phyloP scores from a whole-genome alignment of 2,797 vertebrate genomes.

The Danio jaintianensis region DNA sequence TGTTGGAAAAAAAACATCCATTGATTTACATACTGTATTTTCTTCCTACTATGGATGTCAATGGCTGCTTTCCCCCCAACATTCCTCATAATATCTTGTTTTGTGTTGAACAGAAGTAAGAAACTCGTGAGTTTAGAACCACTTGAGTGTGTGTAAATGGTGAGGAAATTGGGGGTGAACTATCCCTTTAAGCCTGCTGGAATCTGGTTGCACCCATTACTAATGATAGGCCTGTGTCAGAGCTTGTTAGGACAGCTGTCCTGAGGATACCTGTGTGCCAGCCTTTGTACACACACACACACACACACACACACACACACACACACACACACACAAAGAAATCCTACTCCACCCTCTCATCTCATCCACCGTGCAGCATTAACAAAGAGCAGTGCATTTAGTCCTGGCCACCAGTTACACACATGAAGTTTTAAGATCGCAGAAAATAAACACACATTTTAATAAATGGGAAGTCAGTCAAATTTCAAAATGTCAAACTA shows the following conservation, averaged over 20 bases:
- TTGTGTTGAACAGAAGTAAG: too few relatives aligned
- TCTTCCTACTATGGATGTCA: too few relatives aligned
- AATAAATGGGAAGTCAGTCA: too few relatives aligned
- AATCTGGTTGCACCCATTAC: slow-evolving; percentile 78
- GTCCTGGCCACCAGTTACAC: slow-evolving; percentile 9
- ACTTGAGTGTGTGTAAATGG: slow-evolving; percentile 21
- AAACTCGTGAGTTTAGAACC: neutral
- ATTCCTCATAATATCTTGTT: too few relatives aligned
- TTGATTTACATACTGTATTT: neutral
- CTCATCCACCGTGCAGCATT: neutral
- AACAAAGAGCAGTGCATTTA: slow-evolving; percentile 50
- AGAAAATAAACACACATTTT: neutral
- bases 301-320: slow-evolving; percentile 48
- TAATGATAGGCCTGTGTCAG: slow-evolving; percentile 83
- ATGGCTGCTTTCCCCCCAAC: too few relatives aligned
- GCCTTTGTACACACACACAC: slow-evolving; percentile 50
- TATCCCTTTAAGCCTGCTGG: slow-evolving; percentile 79
- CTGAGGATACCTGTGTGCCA: slow-evolving; percentile 73
- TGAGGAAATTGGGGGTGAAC: slow-evolving; percentile 59
- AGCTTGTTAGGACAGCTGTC: slow-evolving; percentile 86
- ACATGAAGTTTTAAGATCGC: neutral
- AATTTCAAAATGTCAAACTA: too few relatives aligned
- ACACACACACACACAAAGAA: slow-evolving; percentile 45
- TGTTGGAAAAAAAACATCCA: slow-evolving; percentile 19
- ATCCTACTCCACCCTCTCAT: slow-evolving; percentile 45